These are phyloP conservation scores for Otus sunia DNA, from an alignment of 2,113 vertebrate species.

Conservation along the genomic window DNA sequence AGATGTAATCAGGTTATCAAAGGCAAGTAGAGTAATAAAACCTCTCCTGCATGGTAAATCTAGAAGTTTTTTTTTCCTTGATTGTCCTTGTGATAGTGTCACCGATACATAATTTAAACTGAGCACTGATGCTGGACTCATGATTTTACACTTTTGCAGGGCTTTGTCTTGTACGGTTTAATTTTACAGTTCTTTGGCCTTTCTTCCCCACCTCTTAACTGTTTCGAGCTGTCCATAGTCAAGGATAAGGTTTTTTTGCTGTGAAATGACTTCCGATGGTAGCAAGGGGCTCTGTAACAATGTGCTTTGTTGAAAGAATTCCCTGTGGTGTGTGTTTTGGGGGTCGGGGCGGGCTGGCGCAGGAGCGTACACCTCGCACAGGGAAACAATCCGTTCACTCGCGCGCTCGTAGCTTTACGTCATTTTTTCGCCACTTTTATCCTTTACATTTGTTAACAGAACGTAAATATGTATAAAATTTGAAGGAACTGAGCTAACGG, in stretches of 20 bases:
- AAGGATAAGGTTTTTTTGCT: conserved; percentile 63
- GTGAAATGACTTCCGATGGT: conserved; percentile 64
- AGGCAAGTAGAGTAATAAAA: conserved; percentile 85
- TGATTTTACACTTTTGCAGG: conserved; percentile 75
- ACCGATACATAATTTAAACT: conserved; percentile 74
- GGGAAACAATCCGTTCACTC: conserved; percentile 33
- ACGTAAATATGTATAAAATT: conserved; percentile 96
- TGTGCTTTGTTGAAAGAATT: conserved; percentile 63
- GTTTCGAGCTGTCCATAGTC: conserved; percentile 69
- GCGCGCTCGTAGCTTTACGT: conserved; percentile 69
- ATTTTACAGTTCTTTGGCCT: conserved; percentile 74
- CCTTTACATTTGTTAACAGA: conserved; percentile 78
- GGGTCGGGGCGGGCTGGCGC: conserved; percentile 66
- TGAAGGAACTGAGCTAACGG: conserved; percentile 92
- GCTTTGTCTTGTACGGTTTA: conserved; percentile 76
- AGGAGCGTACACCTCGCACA: conserved; percentile 11
- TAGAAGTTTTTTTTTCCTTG: conserved; percentile 75
- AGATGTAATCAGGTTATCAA: conserved; percentile 88
- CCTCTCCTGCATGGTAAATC: conserved; percentile 86
- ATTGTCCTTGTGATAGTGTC: conserved; percentile 82
- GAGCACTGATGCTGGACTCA: conserved; percentile 79
- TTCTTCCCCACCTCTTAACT: conserved; percentile 64
- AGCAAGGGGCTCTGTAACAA: conserved; percentile 55
- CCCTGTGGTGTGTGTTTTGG: conserved; percentile 54
- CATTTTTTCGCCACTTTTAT: conserved; percentile 68